Evolutionary conservation across 2,888 invertebrate genomes (phyloP).

Genomic region (Ophion costatus): DNA sequence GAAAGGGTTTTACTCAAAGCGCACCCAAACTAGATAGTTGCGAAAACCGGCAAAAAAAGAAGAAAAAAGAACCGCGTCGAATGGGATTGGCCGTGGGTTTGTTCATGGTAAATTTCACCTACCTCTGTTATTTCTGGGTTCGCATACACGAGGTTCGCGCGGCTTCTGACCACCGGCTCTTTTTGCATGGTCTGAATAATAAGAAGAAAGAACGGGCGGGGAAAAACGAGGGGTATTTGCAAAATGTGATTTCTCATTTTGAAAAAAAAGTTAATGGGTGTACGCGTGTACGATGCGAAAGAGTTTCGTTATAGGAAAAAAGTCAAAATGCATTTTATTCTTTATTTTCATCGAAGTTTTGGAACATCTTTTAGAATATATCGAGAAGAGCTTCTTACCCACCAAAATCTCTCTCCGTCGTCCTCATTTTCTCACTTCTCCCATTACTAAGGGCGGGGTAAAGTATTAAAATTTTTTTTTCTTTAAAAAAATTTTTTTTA

Average conservation of each 20-base stretch:
- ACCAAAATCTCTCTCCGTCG: too few relatives aligned
- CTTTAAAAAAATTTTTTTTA: too few relatives aligned
- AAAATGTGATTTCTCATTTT: neutral
- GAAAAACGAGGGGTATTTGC: neutral
- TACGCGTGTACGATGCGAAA: too few relatives aligned
- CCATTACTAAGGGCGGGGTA: too few relatives aligned
- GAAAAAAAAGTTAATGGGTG: neutral
- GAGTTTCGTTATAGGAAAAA: too few relatives aligned
- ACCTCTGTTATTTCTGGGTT: conserved; percentile 19
- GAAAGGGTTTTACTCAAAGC: conserved; percentile 10
- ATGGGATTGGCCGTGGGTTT: conserved; percentile 5
- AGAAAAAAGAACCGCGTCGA: neutral
- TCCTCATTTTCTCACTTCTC: too few relatives aligned
- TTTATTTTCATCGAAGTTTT: too few relatives aligned
- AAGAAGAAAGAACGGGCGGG: neutral
- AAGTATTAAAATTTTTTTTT: too few relatives aligned
- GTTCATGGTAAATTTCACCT: conserved; percentile 29
- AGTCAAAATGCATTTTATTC: too few relatives aligned
- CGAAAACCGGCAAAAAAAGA: neutral
- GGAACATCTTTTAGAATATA: too few relatives aligned
- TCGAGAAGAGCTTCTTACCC: too few relatives aligned
- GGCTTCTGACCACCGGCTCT: conserved; percentile 1
- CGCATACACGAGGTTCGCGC: neutral
- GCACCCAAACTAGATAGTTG: neutral
- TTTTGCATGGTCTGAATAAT: conserved; percentile 9